Evolutionary conservation across 2,113 vertebrate species (phyloP).

Genomic region (Scomber japonicus): DNA sequence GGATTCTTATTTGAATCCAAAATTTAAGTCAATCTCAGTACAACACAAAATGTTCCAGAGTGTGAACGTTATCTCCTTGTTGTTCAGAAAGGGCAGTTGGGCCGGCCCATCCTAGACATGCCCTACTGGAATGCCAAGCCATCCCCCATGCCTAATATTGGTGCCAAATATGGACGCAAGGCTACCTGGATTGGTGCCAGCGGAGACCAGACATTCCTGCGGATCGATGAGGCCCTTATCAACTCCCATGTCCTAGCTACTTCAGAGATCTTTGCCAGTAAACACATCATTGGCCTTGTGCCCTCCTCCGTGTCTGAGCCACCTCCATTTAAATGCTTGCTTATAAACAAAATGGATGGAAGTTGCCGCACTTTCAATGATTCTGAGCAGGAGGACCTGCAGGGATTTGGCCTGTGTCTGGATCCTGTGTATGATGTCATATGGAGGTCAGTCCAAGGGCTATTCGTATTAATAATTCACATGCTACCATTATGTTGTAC

Average conservation of each 20-base stretch:
- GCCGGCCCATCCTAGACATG: conserved; percentile 96
- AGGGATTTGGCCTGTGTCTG: conserved; percentile 97
- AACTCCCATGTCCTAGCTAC: conserved; percentile 98
- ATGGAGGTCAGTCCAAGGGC: conserved; percentile 90
- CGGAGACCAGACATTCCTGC: conserved; percentile 97
- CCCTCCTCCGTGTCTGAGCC: conserved; percentile 96
- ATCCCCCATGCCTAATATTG: conserved; percentile 98
- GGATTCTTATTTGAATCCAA: not conserved
- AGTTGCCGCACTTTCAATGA: conserved; percentile 99
- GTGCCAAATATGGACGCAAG: conserved; percentile 96
- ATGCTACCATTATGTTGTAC: not conserved
- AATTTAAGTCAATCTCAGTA: not conserved
- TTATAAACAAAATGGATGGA: conserved; percentile 99
- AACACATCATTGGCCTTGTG: conserved; percentile 97
- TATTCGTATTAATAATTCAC: too few species aligned
- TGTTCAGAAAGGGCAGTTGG: conserved; percentile 96
- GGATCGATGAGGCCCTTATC: conserved; percentile 98
- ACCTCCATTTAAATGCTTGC: conserved; percentile 97
- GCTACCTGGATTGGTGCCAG: conserved; percentile 99
- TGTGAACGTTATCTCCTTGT: conserved; percentile 4
- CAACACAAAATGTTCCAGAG: not conserved
- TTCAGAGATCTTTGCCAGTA: conserved; percentile 99
- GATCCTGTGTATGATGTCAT: conserved; percentile 99
- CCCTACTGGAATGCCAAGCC: conserved; percentile 99
- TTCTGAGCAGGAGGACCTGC: conserved; percentile 98